Evolutionary conservation across 2,888 invertebrate genomes (phyloP), one percentile per base, ranked within the genome.

Genomic region (Fragum whitleyi): DNA sequence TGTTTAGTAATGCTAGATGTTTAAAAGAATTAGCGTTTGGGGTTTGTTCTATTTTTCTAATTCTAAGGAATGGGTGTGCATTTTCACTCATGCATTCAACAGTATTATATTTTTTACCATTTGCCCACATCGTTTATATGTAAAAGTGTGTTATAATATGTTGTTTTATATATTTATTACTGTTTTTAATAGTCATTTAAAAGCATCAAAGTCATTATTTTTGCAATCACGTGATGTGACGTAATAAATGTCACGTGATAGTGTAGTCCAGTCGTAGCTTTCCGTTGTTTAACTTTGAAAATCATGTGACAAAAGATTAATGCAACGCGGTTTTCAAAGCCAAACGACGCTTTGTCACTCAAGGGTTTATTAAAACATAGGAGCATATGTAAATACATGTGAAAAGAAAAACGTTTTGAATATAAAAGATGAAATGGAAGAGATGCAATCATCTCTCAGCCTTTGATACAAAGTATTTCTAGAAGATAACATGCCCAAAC

Each of bases 21-120:
- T 70, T 39, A 59, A 39, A 26, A 55, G 65, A 77, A 29, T 65
- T 53, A 32, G 36, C 69, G 26, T 61, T 74, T 61, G 65, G 69
- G 68, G 73, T 39, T 69, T 59, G 39, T 57, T 16, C 14, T 51
- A 51, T 79, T 68, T 74, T 57, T 69, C 36, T 69, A 16, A 23
- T 28, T 36, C 26, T 61, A 39, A 9, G 51, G 73, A 59, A 78
- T 78, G 81, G 69, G 78, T 75, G 75, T 73, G 61, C 68, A 75
- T 51, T 75, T 26, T 74, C 74, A 61, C 77, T 67, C 74, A 61
- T 67, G 39, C 42, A 57, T 70, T 28, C 68, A 75, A 68, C 81
- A 81, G 81, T 82, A 82, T 79, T 78, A 78, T 77, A 62, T 76
- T 67, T 62, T n/a, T 77, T 77, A 57, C 19, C 78, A 76, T 78